Conservation (phyloP, 1,140 invertebrate genomes). For the Neodiprion lecontei region DNA sequence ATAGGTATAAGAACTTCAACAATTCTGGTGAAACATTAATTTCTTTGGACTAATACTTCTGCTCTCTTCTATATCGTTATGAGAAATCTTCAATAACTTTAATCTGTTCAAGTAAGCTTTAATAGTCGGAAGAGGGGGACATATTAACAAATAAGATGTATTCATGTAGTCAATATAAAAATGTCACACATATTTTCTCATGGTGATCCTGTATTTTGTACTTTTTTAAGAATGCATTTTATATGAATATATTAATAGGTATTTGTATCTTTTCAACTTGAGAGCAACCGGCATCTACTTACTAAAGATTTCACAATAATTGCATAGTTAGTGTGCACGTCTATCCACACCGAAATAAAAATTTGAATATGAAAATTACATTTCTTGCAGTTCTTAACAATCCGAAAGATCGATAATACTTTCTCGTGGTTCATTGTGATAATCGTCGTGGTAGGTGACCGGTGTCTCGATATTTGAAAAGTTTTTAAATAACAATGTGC, state of each 20-base stretch:
- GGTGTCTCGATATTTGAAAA: background rate
- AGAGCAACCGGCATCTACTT: constrained; percentile 16
- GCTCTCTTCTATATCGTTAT: background rate
- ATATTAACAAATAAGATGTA: background rate
- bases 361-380: background rate
- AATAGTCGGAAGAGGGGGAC: background rate
- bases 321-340: background rate
- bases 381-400: no score
- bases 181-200: constrained; percentile 15
- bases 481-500: constrained; percentile 2
- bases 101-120: background rate
- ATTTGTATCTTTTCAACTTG: constrained; percentile 22
- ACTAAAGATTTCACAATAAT: background rate
- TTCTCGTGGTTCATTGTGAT: no score
- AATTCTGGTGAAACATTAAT: no score
- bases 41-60: no score
- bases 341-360: background rate
- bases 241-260: constrained; percentile 26
- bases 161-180: background rate
- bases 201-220: constrained; percentile 42
- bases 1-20: no score
- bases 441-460: background rate
- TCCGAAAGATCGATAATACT: no score
- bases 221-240: constrained; percentile 50
- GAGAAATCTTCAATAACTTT: background rate